Base-by-base conservation (phyloP, 2,888 invertebrate species). In the Tetrapedia diversipes region DNA sequence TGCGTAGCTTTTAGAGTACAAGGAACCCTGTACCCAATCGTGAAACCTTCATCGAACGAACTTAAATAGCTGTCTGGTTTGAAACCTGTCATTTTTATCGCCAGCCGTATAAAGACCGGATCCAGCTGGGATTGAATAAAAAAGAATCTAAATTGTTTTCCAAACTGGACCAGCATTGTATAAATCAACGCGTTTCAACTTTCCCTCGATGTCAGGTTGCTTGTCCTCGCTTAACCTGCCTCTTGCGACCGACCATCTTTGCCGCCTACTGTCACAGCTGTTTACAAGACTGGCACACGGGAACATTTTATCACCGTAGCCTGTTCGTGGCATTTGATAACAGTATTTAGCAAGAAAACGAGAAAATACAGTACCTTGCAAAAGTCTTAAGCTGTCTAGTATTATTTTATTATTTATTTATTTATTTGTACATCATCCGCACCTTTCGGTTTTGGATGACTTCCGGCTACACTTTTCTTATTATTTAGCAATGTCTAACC, bases 261-360 rank as follows among this genome's bases (percentile, higher is more conserved):
- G 57, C 70, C 81, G 77, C 83, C 79, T 76, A 81, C 83, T 59
- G 56, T 75, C 54, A 59, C 69, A 45, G 51, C 61, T 74, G 66
- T 64, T 51, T 64, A 4, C 3, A 27, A 16, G 65, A 77, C 73
- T 74, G 49, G 57, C 60, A 72, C 75, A 73, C 43, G 54, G 56
- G 47, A 57, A 39, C 27, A 22, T 24, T 54, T 57, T 71, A 56
- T 70, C 56, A 19, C 56, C 73, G 68, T 80, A 81, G 75, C 75
- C 53, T 54, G 57, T 51, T 66, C 49, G 68, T 57, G 60, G 60
- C 54, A 56, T 43, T 43, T 68, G 59, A 54, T 61, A 65, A 61
- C 68, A 43, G 49, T 49, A 45, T 24, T 39, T 39, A 14, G 8
- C 29, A 1, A 24, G 11, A 10, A 32, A 22, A 43, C 8, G 3